Evolutionary conservation across 1,140 invertebrate species (phyloP), one percentile per base, ranked within the genome.

Genomic region (Carposina sasakii): DNA sequence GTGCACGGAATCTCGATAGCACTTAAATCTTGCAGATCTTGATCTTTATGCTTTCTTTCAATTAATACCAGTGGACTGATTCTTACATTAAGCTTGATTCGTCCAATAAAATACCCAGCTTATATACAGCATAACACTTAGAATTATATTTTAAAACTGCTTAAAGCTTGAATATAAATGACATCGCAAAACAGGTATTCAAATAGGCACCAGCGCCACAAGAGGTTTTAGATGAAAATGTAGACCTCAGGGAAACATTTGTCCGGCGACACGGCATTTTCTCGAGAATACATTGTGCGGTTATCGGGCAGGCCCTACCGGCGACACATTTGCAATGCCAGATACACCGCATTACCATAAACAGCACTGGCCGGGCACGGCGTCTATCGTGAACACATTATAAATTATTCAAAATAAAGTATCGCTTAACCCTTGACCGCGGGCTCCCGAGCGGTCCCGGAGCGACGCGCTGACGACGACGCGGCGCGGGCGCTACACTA

Each of bases 371-470:
- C 63, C 71, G 74, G 77, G 81, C 77, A 67, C 77, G 75, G 78
- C 67, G 74, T 73, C 81, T 84, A 84, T 84, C 81, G 77, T 73
- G 63, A 67, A 74, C 76, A 71, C 81, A 76, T 81, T 84, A 81
- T 81, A 84, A 81, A 84, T 81, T 81, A 84, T 84, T 84, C 81
- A 84, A 81, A 81, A 81, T 84, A 81, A 84, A 84, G 81, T 84
- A 81, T 84, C 77, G 77, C 77, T 84, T 84, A 84, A 81, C 77
- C 81, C 54, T 48, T 71, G 74, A 84, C 73, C 77, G n/a, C n/a
- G n/a, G n/a, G n/a, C n/a, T n/a, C n/a, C n/a, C n/a, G n/a, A n/a
- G 60, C 58, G 56, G 42, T 61, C 63, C 57, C 60, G 62, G 54
- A 61, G 63, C 70, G 59, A 66, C 59, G 56, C 45, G 63, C 61